Evolutionary conservation across 2,888 invertebrate species (phyloP), one percentile per base, ranked within the genome.

Genomic region (Tipula lateralis): DNA sequence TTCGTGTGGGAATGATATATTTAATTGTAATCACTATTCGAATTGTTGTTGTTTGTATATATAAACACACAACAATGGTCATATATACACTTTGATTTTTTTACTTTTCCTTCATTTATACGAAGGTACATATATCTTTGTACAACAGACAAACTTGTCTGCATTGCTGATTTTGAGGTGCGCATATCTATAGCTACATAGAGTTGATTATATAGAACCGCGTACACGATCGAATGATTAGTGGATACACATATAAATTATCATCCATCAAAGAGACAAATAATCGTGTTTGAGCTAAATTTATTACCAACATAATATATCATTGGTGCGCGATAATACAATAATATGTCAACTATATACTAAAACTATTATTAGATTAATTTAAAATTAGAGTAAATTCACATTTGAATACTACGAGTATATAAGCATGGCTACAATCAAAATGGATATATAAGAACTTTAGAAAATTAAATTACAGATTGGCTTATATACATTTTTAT

Each of bases 331-430:
- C 24, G 66, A 66, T 66, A 66, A 66, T 2, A 66, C n/a, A n/a
- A n/a, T 9, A 66, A 24, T 66, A 66, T 66, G 24, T 66, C 66
- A 66, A 66, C 66, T 66, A n/a, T 24, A 66, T 24, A 24, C 66
- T 24, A 66, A 66, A 66, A 66, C 24, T 66, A 66, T 66, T 66
- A 66, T 66, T 66, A 66, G 66, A 66, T 66, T 66, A 66, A 66
- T 66, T 66, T 50, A 50, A 50, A 44, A 50, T 3, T 19, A 39
- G 39, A 39, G 39, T 44, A 44, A n/a, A 7, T 16, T 44, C 16
- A 44, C 16, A 44, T 16, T 44, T 19, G 16, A 16, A 7, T 44
- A 44, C 16, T 44, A 16, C n/a, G n/a, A n/a, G n/a, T n/a, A n/a
- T 34, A n/a, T n/a, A n/a, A n/a, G n/a, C n/a, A n/a, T n/a, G n/a